Percentiles rank a stretch among this genome's conserved stretches.
Evolutionary conservation across 2,113 vertebrate species (phyloP).

Genomic region (Bettongia penicillata): DNA sequence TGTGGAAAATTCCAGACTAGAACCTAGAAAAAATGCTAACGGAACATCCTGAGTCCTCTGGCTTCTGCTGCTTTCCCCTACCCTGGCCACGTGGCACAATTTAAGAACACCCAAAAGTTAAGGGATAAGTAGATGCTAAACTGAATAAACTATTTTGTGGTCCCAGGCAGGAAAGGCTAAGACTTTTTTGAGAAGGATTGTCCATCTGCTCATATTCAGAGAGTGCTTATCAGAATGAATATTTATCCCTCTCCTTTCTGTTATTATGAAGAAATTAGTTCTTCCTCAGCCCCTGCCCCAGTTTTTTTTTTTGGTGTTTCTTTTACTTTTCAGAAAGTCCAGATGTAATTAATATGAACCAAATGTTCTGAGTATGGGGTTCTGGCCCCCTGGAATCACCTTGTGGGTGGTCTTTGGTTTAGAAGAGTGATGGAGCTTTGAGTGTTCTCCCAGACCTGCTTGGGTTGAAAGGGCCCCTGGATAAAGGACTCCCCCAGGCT

Average conservation of each 20-base stretch:
- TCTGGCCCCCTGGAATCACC: constrained; percentile 65
- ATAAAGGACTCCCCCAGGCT: constrained; percentile 50
- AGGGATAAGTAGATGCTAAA: neutral
- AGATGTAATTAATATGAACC: constrained; percentile 67
- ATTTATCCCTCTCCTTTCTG: neutral
- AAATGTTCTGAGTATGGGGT: constrained; percentile 61
- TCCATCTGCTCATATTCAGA: neutral
- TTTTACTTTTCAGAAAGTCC: constrained; percentile 25
- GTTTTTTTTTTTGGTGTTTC: neutral
- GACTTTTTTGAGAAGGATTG: neutral
- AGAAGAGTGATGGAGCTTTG: constrained; percentile 57
- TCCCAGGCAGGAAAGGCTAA: fast-evolving
- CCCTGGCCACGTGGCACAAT: neutral
- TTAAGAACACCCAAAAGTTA: neutral
- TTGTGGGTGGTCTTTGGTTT: constrained; percentile 70
- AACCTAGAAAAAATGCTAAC: neutral
- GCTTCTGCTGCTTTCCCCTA: fast-evolving
- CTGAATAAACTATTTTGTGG: neutral
- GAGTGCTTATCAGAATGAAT: neutral
- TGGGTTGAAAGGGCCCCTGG: constrained; percentile 62
- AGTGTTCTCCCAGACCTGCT: constrained; percentile 67
- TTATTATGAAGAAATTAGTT: neutral
- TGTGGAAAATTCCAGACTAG: neutral
- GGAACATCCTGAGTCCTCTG: neutral
- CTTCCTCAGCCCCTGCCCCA: neutral